These are phyloP conservation scores for Buathra laborator DNA, from an alignment of 2,888 invertebrate species.

Conservation along the genomic window DNA sequence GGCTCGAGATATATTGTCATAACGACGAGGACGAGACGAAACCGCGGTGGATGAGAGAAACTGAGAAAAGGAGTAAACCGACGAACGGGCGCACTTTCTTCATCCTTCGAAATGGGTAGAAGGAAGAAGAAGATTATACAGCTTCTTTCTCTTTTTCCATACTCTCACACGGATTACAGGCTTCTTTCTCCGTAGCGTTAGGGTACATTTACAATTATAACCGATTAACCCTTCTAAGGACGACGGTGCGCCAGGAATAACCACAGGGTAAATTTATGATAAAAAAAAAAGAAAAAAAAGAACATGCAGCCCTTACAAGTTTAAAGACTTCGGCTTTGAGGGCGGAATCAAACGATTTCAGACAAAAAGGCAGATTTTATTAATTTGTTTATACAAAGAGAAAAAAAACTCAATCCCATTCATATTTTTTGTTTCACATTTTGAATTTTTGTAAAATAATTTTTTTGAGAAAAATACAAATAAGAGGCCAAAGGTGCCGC, in stretches of 20 bases:
- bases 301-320: not conserved
- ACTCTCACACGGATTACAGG: slow-evolving; percentile 4
- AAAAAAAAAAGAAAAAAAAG: not conserved
- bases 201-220: slow-evolving; percentile 6
- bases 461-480: not conserved
- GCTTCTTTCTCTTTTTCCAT: not conserved
- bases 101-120: slow-evolving; percentile 29
- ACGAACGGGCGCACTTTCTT: slow-evolving; percentile 42
- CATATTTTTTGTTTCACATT: no score
- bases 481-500: not conserved
- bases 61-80: slow-evolving; percentile 28
- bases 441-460: not conserved
- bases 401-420: not conserved
- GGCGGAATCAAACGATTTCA: no score
- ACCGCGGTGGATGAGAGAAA: slow-evolving; percentile 42
- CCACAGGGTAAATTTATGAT: not conserved
- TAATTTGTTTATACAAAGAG: not conserved
- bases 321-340: not conserved
- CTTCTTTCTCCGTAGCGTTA: not conserved
- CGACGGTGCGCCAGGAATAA: no score
- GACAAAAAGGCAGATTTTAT: not conserved
- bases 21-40: slow-evolving; percentile 65
- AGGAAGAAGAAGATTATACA: slow-evolving; percentile 20
- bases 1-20: slow-evolving; percentile 75
- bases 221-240: no score